Evolutionary conservation across 2,888 invertebrate species (phyloP).

Genomic region (Amphipoea lucens): DNA sequence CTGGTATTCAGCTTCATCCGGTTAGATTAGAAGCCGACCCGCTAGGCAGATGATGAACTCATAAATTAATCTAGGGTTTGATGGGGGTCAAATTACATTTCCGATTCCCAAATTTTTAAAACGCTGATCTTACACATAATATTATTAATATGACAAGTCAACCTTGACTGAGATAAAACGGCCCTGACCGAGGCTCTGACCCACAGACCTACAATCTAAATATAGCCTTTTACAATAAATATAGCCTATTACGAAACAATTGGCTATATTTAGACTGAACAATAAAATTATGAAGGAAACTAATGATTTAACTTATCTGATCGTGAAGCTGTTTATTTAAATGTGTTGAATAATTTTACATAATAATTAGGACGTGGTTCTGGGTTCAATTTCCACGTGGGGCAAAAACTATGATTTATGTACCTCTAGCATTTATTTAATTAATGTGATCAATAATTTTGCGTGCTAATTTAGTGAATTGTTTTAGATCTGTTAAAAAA

Average conservation of each 20-base stretch:
- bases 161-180: constrained; percentile 64
- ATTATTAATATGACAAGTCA: neutral
- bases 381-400: neutral
- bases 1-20: no score
- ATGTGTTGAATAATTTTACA: constrained; percentile 8
- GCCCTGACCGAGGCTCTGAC: constrained; percentile 63
- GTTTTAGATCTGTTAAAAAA: no score
- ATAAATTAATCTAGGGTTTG: neutral
- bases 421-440: no score
- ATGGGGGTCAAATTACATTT: neutral
- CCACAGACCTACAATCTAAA: constrained; percentile 66
- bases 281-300: constrained; percentile 53
- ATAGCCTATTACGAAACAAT: constrained; percentile 54
- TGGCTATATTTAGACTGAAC: constrained; percentile 36
- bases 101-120: neutral
- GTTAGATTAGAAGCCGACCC: neutral
- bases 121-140: neutral
- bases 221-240: constrained; percentile 52
- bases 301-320: constrained; percentile 29
- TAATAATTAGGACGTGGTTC: neutral
- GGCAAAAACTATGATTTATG: neutral
- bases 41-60: neutral
- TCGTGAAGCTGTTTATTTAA: constrained; percentile 9
- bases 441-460: no score
- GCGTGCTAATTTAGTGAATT: no score